These are phyloP conservation scores for Tokudaia muenninki DNA, from an alignment of 2,797 vertebrate genomes.

Conservation along the genomic window DNA sequence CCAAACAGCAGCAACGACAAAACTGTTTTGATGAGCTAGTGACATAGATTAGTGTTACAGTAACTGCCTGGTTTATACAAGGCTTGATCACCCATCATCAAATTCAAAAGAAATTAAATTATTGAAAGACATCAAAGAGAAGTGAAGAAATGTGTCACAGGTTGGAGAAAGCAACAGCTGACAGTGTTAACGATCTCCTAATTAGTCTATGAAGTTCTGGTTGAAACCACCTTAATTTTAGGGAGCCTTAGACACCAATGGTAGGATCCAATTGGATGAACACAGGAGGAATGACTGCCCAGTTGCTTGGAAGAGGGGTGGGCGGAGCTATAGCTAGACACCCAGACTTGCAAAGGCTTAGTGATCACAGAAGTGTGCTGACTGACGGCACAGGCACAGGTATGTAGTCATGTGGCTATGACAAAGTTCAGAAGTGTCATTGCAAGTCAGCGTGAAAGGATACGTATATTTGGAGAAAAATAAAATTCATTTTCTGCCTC, in stretches of 20 bases:
- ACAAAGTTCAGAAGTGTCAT: not conserved
- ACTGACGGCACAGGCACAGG: not conserved
- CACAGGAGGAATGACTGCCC: not conserved
- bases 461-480: constrained; percentile 20
- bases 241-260: not conserved
- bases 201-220: constrained; percentile 15
- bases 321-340: not conserved
- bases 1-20: not conserved
- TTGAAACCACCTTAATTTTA: not conserved
- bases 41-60: no score
- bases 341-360: not conserved
- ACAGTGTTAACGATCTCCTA: not conserved
- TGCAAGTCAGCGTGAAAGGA: not conserved
- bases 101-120: not conserved
- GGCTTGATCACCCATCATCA: not conserved
- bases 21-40: not conserved
- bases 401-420: not conserved
- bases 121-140: not conserved
- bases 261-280: not conserved
- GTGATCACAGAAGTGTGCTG: not conserved
- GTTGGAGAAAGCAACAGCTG: not conserved
- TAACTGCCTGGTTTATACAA: not conserved
- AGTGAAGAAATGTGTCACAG: not conserved
- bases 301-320: not conserved
- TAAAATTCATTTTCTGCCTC: not conserved